Evolutionary conservation across 1,140 invertebrate genomes (phyloP).

Genomic region (Tetranychus cinnabarinus): DNA sequence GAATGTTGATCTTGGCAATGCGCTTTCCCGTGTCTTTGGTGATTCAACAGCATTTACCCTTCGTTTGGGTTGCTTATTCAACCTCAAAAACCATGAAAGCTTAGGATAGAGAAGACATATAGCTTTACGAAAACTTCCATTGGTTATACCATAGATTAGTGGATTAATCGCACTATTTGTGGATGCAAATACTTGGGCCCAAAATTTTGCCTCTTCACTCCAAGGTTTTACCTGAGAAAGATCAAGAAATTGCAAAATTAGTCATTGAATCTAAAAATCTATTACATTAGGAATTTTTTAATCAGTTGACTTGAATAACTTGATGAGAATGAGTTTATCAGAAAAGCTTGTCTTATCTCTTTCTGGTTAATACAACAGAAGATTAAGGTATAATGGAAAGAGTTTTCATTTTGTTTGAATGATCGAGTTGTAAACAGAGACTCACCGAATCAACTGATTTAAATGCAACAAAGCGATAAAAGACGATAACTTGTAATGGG

Average conservation of each 20-base stretch:
- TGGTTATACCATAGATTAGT: constrained; percentile 36
- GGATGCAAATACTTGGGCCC: neutral
- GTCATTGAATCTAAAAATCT: neutral
- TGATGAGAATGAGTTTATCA: too few species aligned
- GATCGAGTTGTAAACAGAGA: too few species aligned
- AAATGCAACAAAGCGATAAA: constrained; percentile 4
- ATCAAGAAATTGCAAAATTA: neutral
- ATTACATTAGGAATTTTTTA: neutral
- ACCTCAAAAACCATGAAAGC: neutral
- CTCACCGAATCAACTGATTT: neutral
- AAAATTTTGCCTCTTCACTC: neutral
- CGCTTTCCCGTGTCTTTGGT: too few species aligned
- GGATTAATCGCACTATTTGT: neutral
- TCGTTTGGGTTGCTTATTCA: neutral
- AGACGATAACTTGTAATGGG: constrained; percentile 26
- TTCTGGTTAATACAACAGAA: neutral
- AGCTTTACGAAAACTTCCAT: constrained; percentile 31
- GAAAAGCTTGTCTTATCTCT: too few species aligned
- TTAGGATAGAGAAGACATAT: neutral
- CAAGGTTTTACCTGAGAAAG: neutral
- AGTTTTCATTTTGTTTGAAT: too few species aligned
- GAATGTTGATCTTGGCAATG: too few species aligned
- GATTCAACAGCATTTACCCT: too few species aligned
- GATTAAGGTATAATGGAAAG: too few species aligned
- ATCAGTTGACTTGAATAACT: too few species aligned